Conservation (phyloP, 1,140 invertebrate genomes). For the Neodiprion fabricii region DNA sequence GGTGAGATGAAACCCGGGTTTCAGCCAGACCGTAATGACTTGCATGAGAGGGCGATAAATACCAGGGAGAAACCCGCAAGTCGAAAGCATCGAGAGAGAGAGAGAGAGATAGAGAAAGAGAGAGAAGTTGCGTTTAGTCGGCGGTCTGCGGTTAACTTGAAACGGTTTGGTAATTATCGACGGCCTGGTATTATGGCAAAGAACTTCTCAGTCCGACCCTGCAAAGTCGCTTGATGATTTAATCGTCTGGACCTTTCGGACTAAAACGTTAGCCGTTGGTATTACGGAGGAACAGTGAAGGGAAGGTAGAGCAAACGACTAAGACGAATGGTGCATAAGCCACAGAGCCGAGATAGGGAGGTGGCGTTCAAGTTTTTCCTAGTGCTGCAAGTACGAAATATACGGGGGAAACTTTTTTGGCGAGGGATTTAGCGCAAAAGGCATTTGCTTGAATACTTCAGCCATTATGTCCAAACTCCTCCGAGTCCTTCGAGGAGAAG, state of each 20-base stretch:
- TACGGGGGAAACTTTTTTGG: not conserved
- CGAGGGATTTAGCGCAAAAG: not conserved
- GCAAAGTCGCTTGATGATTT: not conserved
- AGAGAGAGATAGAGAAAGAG: no score
- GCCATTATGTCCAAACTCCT: no score
- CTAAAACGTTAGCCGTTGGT: not conserved
- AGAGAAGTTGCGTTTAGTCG: not conserved
- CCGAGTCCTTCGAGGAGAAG: no score
- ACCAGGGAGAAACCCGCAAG: no score
- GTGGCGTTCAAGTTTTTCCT: no score
- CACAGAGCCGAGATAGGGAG: no score
- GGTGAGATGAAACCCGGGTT: no score
- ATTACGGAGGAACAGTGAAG: not conserved
- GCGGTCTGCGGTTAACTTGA: not conserved
- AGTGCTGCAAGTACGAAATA: not conserved
- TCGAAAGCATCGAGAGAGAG: not conserved
- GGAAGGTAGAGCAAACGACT: not conserved
- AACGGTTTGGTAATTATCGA: constrained; percentile 5
- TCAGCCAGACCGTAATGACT: not conserved
- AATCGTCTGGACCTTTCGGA: not conserved
- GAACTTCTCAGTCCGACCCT: no score
- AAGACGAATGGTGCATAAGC: not conserved
- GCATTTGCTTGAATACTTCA: not conserved
- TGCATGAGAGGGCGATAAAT: not conserved
- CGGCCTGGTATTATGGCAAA: not conserved